Conservation (phyloP, 2,113 vertebrate species). For the Dunckerocampus dactyliophorus region DNA sequence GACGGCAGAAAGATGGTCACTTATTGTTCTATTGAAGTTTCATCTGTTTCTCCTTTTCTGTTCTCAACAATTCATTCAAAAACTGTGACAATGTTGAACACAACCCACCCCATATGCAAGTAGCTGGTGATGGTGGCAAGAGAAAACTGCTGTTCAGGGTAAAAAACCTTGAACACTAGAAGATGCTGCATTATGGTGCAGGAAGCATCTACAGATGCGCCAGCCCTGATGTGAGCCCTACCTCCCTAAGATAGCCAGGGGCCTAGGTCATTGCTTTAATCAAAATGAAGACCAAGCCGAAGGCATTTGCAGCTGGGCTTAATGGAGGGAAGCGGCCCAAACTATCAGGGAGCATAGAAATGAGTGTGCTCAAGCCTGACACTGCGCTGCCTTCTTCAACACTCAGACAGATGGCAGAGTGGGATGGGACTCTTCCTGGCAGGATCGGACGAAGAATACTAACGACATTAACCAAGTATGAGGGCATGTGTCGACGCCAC, state of each 20-base stretch:
- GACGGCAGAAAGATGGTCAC: too few relatives aligned
- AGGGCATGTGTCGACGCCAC: conserved; percentile 17
- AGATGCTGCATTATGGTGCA: conserved; percentile 20
- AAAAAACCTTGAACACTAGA: conserved; percentile 24
- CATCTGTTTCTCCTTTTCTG: too few relatives aligned
- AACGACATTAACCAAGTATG: conserved; percentile 17
- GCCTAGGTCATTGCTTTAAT: conserved; percentile 50
- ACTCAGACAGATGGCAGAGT: conserved; percentile 42
- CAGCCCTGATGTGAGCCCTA: conserved; percentile 10
- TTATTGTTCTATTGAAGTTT: too few relatives aligned
- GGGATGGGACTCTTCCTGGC: conserved; percentile 27
- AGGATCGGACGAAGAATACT: conserved; percentile 34
- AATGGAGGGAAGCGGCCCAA: conserved; percentile 41
- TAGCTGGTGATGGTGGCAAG: background rate
- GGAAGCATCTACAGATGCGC: conserved; percentile 26
- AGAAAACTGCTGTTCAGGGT: conserved; percentile 8
- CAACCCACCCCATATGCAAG: too few relatives aligned
- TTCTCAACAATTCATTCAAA: too few relatives aligned
- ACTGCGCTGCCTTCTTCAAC: conserved; percentile 34
- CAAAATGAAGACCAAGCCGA: conserved; percentile 45
- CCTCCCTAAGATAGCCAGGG: background rate
- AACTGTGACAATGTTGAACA: too few relatives aligned
- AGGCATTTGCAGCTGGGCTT: conserved; percentile 33
- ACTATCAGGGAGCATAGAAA: conserved; percentile 45
- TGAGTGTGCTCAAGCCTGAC: conserved; percentile 27